phyloP scores from a whole-genome alignment of 2,113 vertebrate species.

The Bufo gargarizans region DNA sequence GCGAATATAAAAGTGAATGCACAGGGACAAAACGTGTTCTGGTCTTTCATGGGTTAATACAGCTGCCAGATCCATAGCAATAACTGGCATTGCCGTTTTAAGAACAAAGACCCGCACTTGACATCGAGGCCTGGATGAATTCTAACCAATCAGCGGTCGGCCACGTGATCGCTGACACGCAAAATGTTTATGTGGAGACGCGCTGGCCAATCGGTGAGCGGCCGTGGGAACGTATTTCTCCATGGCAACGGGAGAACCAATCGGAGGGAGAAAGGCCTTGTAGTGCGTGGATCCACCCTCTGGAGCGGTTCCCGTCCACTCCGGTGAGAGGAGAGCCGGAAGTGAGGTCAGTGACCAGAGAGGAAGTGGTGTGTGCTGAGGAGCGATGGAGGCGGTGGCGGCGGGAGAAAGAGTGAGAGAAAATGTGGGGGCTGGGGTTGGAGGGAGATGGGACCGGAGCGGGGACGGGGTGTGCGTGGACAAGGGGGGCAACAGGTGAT shows the following conservation, averaged over 20 bases:
- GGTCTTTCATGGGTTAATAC: no score
- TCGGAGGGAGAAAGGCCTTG: not conserved
- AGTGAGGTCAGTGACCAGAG: conserved; percentile 25
- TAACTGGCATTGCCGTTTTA: conserved; percentile 12
- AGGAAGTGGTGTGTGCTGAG: conserved; percentile 33
- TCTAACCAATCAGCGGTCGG: not conserved
- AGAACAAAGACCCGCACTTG: not conserved
- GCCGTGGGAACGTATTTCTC: conserved; percentile 1
- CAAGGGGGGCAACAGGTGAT: not conserved
- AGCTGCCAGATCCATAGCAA: no score
- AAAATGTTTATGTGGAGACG: not conserved
- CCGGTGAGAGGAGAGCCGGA: conserved; percentile 7
- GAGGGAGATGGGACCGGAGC: no score
- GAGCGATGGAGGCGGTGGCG: conserved; percentile 51
- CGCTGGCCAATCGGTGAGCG: not conserved
- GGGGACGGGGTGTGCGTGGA: not conserved
- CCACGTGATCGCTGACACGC: not conserved
- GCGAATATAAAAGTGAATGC: no score
- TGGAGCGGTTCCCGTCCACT: not conserved
- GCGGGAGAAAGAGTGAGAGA: conserved; percentile 54
- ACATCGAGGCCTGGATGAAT: conserved; percentile 19
- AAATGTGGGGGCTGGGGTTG: not conserved
- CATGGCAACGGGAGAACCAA: not conserved
- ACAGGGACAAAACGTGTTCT: no score
- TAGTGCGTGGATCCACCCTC: not conserved